phyloP scores from a whole-genome alignment of 2,113 vertebrate species.

The Sigmodon hispidus region DNA sequence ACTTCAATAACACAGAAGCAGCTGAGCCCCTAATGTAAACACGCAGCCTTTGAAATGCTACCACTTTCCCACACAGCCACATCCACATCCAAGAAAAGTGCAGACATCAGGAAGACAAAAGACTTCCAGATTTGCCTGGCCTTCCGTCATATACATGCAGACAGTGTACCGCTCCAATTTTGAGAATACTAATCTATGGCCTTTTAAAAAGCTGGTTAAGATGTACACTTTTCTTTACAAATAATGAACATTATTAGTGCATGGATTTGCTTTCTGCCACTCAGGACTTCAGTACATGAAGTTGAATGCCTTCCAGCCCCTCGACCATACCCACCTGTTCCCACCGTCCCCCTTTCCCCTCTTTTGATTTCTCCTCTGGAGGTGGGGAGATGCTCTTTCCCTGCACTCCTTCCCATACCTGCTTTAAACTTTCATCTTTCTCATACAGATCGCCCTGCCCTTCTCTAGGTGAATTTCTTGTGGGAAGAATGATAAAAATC shows the following conservation, averaged over 20 bases:
- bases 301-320: not conserved
- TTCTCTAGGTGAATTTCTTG: not conserved
- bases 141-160: not conserved
- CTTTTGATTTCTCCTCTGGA: not conserved
- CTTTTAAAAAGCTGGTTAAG: not conserved
- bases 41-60: not conserved
- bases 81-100: not conserved
- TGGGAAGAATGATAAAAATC: not conserved
- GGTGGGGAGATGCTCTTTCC: not conserved
- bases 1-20: not conserved
- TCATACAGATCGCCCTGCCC: fast-evolving
- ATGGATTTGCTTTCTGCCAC: conserved; percentile 31
- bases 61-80: not conserved
- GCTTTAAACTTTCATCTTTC: not conserved
- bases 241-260: not conserved
- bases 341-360: not conserved
- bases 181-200: not conserved
- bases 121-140: not conserved
- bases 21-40: not conserved
- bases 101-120: conserved; percentile 17
- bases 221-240: conserved; percentile 19
- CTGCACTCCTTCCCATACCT: not conserved
- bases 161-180: conserved; percentile 33
- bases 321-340: not conserved
- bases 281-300: not conserved